Base-by-base conservation (phyloP, 2,888 invertebrate genomes). In the Iselma pallidipennis region DNA sequence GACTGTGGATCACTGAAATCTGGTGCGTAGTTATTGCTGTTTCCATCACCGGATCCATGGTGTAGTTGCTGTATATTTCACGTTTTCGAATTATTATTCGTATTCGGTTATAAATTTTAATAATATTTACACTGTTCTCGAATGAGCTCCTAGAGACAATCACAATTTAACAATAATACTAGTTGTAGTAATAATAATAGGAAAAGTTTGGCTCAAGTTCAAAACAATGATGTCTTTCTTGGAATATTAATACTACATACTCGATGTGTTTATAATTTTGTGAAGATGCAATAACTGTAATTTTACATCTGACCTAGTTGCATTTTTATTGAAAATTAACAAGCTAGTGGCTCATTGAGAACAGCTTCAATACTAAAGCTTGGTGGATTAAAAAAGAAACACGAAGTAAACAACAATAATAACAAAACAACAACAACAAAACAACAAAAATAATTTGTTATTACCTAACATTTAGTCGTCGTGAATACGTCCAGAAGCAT, bases 381-480 rank as follows among this genome's bases (percentile, higher is more conserved):
- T 37, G 37, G 37, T 16, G 16, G 3, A 12, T 29, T 1, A 7
- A 16, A 37, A 1, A 3, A 26, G 26, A 26, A 26, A 5, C 6
- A 5, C 26, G 6, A 37, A 37, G 12, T 6, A 50, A 50, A 50
- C 26, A 4, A 50, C 10, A 25, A 55, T 19, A 31, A 51, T 51
- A 50, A 55, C 33, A 55, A 33, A 42, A 53, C 33, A 59, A 55
- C 49, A 55, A 37, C 51, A 55, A 53, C 19, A 21, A n/a, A n/a
- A 55, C 26, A 14, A 28, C 29, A 50, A 26, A n/a, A 14, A 26
- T 19, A 37, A 37, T 9, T 58, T 49, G 56, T 67, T 65, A 68
- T 80, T 79, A 81, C 81, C 80, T 81, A 81, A 77, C 78, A 79
- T 68, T 78, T 79, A 77, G 79, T 77, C 72, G 72, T 74, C 65